Evolutionary conservation across 1,140 invertebrate genomes (phyloP).

Genomic region (Steinernema khuongi): DNA sequence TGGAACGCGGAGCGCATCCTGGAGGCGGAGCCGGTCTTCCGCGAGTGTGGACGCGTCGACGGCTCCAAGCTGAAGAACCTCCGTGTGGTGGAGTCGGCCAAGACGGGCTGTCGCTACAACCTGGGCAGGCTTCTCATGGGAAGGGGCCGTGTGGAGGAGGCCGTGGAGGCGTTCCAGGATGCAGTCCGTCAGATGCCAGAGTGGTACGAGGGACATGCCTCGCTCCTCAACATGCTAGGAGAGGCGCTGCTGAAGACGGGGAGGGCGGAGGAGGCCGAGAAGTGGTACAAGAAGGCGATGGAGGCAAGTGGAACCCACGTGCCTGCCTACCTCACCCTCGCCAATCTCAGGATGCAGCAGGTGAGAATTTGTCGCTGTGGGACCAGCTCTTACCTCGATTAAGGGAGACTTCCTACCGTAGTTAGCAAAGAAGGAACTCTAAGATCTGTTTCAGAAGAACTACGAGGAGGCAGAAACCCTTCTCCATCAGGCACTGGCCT

Average conservation of each 20-base stretch:
- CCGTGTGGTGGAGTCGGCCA: background rate
- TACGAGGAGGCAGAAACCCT: background rate
- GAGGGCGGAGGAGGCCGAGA: background rate
- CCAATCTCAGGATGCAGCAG: background rate
- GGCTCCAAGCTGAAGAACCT: slow-evolving; percentile 20
- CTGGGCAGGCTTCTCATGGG: slow-evolving; percentile 7
- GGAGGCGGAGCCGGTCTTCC: slow-evolving; percentile 13
- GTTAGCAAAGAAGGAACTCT: too few relatives aligned
- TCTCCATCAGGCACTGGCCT: background rate
- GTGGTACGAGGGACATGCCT: background rate
- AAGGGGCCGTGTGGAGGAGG: slow-evolving; percentile 42
- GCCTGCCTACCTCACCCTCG: background rate
- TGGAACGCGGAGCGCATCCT: background rate
- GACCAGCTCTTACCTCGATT: too few relatives aligned
- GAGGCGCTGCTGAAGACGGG: slow-evolving; percentile 10
- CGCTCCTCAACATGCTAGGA: slow-evolving; percentile 15
- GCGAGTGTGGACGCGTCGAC: background rate
- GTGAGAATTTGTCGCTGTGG: background rate
- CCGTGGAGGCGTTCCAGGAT: slow-evolving; percentile 40
- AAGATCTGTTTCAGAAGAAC: background rate
- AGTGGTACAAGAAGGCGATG: background rate
- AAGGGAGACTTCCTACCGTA: too few relatives aligned
- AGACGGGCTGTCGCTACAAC: slow-evolving; percentile 12
- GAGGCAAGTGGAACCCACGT: background rate
- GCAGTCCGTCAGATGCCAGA: background rate